These are phyloP conservation scores for Polyommatus iphigenia DNA, from an alignment of 2,888 invertebrate species.

Conservation along the genomic window DNA sequence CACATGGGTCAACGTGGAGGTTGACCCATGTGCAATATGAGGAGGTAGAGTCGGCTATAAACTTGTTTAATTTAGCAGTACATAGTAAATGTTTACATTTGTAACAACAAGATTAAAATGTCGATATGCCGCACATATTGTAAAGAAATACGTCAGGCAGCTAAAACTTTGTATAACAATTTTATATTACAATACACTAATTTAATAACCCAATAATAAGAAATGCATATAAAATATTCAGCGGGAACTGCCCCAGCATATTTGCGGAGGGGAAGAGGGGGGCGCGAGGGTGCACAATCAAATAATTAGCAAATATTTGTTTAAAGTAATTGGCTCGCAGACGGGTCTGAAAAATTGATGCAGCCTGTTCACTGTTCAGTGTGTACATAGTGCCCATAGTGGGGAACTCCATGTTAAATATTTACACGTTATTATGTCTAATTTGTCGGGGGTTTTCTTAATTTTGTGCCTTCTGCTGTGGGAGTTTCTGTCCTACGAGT, in stretches of 20 bases:
- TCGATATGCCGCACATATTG: too few species aligned
- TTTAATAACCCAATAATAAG: neutral
- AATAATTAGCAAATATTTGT: constrained; percentile 43
- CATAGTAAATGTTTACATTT: too few species aligned
- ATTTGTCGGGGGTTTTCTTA: neutral
- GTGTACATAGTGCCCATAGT: constrained; percentile 2
- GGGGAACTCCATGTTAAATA: constrained; percentile 39
- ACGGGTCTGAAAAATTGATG: constrained; percentile 33
- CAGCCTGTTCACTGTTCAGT: neutral
- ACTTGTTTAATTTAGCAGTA: too few species aligned
- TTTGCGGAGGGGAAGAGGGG: neutral
- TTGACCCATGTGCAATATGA: too few species aligned
- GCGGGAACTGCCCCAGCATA: neutral
- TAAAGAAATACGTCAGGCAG: too few species aligned
- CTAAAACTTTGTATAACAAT: neutral
- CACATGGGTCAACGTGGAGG: too few species aligned
- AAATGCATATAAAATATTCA: constrained; percentile 1
- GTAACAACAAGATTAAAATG: too few species aligned
- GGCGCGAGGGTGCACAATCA: constrained; percentile 42
- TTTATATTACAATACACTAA: neutral
- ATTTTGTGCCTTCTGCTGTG: neutral
- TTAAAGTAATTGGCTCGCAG: constrained; percentile 39
- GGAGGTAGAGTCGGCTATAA: too few species aligned
- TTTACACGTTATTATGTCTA: constrained; percentile 42
- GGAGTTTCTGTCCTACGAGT: too few species aligned